Evolutionary conservation across 2,888 invertebrate genomes (phyloP), one percentile per base, ranked within the genome.

Genomic region (Synanthedon vespiformis): DNA sequence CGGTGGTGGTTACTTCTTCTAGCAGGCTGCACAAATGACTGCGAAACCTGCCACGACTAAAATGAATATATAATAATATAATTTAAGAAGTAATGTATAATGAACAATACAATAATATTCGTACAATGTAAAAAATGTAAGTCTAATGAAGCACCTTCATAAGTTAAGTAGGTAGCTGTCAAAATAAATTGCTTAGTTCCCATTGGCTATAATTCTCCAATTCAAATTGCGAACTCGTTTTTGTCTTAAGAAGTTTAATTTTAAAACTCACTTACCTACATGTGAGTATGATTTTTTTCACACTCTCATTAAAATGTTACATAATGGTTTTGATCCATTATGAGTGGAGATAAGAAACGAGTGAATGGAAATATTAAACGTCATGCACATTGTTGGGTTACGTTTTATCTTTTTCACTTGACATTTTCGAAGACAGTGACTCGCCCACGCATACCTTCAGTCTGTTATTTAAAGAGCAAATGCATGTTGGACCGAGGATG

Each of bases 401-500:
- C 13, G 4, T 13, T 44, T 44, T 44, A 44, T n/a, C 44, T 44
- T 44, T 63, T 61, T 63, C 55, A 53, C 58, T 57, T 63, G 63
- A 62, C 65, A 69, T 66, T 70, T 62, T 51, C 56, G 50, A 58
- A 52, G 54, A 54, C 59, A 61, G 66, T 69, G 65, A 66, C 50
- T 57, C 61, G 55, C 68, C 69, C 61, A 67, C 70, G 62, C 61
- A 54, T 51, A 48, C 41, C 52, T 50, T 40, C 14, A 54, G 58
- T 8, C 22, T 51, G 58, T 55, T 55, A 57, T 63, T 65, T 67
- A 64, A 70, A 67, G 64, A 64, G 67, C 62, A 61, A 70, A 65
- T 59, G 50, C 65, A 55, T 67, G 64, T 65, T 50, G 56, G 40
- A 27, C 49, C 14, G 44, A n/a, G 27, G 12, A 18, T 48, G 48